phyloP scores from a whole-genome alignment of 2,797 vertebrate species.

The Megalops cyprinoides region DNA sequence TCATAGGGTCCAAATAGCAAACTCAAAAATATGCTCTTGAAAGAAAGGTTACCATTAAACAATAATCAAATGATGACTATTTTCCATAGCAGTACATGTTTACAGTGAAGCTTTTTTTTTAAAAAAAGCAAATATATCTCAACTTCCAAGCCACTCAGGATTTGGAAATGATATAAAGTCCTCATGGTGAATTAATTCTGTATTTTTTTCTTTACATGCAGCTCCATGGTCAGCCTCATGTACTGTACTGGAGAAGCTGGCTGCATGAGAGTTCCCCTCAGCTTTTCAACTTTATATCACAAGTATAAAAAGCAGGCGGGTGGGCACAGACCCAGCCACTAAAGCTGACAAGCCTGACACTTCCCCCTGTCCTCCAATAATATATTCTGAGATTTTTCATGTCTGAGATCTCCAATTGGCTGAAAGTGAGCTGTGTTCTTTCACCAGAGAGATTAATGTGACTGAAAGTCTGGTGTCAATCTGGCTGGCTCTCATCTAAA shows the following conservation, averaged over 20 bases:
- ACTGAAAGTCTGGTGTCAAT: not conserved
- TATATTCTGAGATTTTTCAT: not conserved
- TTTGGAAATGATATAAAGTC: too few species aligned
- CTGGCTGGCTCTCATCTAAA: slow-evolving; percentile 3
- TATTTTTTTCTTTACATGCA: not conserved
- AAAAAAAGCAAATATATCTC: too few species aligned
- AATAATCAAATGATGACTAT: too few species aligned
- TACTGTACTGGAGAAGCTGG: not conserved
- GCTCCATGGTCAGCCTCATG: not conserved
- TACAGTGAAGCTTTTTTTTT: too few species aligned
- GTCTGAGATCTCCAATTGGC: slow-evolving; percentile 10
- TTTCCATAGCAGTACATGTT: too few species aligned
- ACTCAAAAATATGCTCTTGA: too few species aligned
- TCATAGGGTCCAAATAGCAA: too few species aligned
- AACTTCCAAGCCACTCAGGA: too few species aligned
- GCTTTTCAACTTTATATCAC: not conserved
- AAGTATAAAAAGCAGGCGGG: not conserved
- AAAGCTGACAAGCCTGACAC: not conserved
- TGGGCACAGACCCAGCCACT: not conserved
- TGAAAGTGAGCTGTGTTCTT: not conserved
- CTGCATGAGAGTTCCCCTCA: not conserved
- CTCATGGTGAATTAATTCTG: too few species aligned
- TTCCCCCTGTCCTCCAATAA: not conserved
- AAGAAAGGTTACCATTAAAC: too few species aligned
- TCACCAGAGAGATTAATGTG: not conserved